Conservation (phyloP, 2,888 invertebrate species). For the Melitaea athalia region DNA sequence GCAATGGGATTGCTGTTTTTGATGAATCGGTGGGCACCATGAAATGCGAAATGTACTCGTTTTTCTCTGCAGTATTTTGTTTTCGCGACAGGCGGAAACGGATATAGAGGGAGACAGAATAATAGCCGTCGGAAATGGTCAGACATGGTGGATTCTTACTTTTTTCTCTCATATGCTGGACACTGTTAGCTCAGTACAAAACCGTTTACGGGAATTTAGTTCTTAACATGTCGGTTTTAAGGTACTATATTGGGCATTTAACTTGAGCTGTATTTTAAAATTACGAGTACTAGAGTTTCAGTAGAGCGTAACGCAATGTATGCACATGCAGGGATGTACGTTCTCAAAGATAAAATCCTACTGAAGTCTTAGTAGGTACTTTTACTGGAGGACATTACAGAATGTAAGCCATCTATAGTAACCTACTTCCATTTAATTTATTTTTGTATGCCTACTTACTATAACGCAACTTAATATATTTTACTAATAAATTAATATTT, state of each 20-base stretch:
- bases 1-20: slow-evolving; percentile 46
- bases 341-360: slow-evolving; percentile 44
- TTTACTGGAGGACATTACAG: slow-evolving; percentile 27
- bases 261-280: slow-evolving; percentile 41
- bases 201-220: slow-evolving; percentile 41
- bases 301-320: slow-evolving; percentile 54
- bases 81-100: slow-evolving; percentile 80
- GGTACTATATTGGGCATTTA: slow-evolving; percentile 35
- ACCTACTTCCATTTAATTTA: slow-evolving; percentile 8
- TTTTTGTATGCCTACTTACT: not conserved
- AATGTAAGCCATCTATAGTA: slow-evolving; percentile 21
- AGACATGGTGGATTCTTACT: slow-evolving; percentile 78
- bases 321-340: slow-evolving; percentile 48
- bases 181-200: slow-evolving; percentile 69
- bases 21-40: slow-evolving; percentile 46
- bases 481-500: not conserved
- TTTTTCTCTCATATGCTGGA: slow-evolving; percentile 74
- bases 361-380: slow-evolving; percentile 31
- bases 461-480: not conserved
- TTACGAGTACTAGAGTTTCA: slow-evolving; percentile 52
- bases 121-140: slow-evolving; percentile 83
- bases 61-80: slow-evolving; percentile 75
- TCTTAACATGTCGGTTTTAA: slow-evolving; percentile 39
- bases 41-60: slow-evolving; percentile 47
- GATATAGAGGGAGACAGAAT: slow-evolving; percentile 82